phyloP scores from a whole-genome alignment of 1,140 invertebrate genomes.

The Thaumatotibia leucotreta region DNA sequence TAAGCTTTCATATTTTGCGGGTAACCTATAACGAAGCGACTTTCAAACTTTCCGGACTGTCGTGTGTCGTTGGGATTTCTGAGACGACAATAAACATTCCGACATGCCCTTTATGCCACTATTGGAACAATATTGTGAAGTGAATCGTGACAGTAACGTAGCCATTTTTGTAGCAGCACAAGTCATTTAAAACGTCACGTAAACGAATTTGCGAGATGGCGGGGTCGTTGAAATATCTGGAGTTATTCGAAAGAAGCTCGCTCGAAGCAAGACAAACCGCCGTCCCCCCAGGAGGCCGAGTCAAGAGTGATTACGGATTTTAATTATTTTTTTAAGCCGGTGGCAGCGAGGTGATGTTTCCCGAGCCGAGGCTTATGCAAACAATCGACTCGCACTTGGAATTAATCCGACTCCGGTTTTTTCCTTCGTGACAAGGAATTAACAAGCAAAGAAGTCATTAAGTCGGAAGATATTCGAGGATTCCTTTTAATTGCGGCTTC shows the following conservation, averaged over 20 bases:
- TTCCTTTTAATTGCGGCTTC: slow-evolving; percentile 73
- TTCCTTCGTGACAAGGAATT: slow-evolving; percentile 74
- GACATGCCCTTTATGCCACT: slow-evolving; percentile 43
- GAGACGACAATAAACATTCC: slow-evolving; percentile 65
- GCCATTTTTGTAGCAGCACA: slow-evolving; percentile 51
- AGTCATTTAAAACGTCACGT: slow-evolving; percentile 34
- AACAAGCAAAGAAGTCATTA: slow-evolving; percentile 76
- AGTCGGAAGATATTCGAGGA: slow-evolving; percentile 72
- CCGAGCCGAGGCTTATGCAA: slow-evolving; percentile 71
- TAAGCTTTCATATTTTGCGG: slow-evolving; percentile 69
- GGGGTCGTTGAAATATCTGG: slow-evolving; percentile 24
- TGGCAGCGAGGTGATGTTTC: slow-evolving; percentile 73
- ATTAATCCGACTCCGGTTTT: slow-evolving; percentile 72
- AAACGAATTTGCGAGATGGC: slow-evolving; percentile 26
- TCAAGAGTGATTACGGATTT: slow-evolving; percentile 77
- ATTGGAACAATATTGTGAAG: slow-evolving; percentile 37
- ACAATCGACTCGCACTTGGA: slow-evolving; percentile 75
- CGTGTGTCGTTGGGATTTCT: slow-evolving; percentile 58
- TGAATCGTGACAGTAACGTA: slow-evolving; percentile 49
- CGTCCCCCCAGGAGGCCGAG: slow-evolving; percentile 53
- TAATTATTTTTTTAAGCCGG: slow-evolving; percentile 77
- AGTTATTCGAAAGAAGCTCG: slow-evolving; percentile 32
- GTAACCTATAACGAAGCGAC: slow-evolving; percentile 56
- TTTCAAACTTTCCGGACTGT: slow-evolving; percentile 50
- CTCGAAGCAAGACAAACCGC: slow-evolving; percentile 39